Evolutionary conservation across 2,888 invertebrate genomes (phyloP), one percentile per base, ranked within the genome.

Genomic region (Colletes collaris): DNA sequence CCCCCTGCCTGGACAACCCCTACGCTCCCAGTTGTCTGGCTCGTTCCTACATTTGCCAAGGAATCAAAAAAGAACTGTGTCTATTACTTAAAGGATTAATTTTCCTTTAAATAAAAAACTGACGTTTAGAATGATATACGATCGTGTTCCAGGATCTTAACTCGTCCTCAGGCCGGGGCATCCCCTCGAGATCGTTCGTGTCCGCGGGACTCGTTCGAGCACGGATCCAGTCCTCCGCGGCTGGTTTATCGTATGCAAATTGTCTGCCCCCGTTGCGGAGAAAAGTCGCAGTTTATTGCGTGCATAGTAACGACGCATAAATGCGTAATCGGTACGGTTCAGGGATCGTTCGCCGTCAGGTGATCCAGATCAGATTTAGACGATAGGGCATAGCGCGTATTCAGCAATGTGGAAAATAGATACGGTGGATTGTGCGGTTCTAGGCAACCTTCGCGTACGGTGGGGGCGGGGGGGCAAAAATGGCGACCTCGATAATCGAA

Each of bases 351-450:
- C 50, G n/a, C 40, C 16, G 59, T 13, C 10, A 49, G 52, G 40
- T 4, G 55, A 49, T 50, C 53, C 50, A 67, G 78, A 79, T 79
- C 68, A 52, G 78, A 56, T 68, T 73, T 72, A 37, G 53, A 67
- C 49, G 79, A 78, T 78, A 78, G 72, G 64, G 16, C 79, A 78
- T 79, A 79, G 73, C 78, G 55, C 46, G 78, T 78, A 79, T 79
- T 79, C 79, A 79, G 73, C 73, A 79, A 79, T 68, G 79, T 79
- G 79, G 79, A 79, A 79, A 78, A 79, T 79, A 56, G 50, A 78
- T 56, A 55, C 79, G 63, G 44, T 37, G 74, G 66, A 67, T 67
- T 52, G 75, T 46, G 27, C 75, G 27, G 19, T 66, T 70, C 66
- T 49, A 1, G 59, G 71, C 35, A 62, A 80, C 64, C 73, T 65